Evolutionary conservation across 30 jellyfish, hydroid and myxozoan genomes (phyloP), one percentile per base, ranked within the genome.

Genomic region (Euphysa ruthae): DNA sequence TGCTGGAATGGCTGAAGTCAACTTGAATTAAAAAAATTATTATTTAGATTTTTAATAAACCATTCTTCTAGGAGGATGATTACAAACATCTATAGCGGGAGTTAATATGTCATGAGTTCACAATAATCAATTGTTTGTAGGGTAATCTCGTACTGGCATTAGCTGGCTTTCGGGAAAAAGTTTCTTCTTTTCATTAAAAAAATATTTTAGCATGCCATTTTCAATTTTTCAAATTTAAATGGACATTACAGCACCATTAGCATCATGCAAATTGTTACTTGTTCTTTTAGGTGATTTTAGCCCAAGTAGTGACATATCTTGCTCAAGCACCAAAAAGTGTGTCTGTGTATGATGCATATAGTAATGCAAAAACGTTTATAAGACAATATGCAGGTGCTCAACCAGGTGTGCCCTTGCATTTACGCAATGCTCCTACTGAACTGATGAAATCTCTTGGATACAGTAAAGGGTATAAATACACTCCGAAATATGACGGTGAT

Each of bases 371-470:
- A 52, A 46, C 21, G 8, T 51, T 50, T 4, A 63, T 84, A 18
- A 49, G 34, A 33, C 49, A 19, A 12, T 69, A 82, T 63, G 64
- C 66, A 44, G 95, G 95, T 35, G 78, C 95, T 4, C 65, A 69
- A 19, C 95, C 95, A 7, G 82, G 73, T 20, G 95, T 84, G 18
- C 95, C 95, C 10, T 54, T 84, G 56, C 95, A 84, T 34, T 58
- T 84, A 30, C 55, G 95, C 8, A 84, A 84, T 58, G 93, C 95
- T 12, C 90, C 95, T 2, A 84, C 95, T 42, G 58, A 51, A 32
- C 60, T 84, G 38, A 77, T 84, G 93, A 77, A 77, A 43, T 58
- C 76, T 15, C 63, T 84, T 18, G 93, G 87, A 10, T 77, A 84
- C 55, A 82, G 86, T 56, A 54, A 60, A 63, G 95, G 75, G 15